Evolutionary conservation across 2,888 invertebrate genomes (phyloP).

Genomic region (Nymphalis urticae): DNA sequence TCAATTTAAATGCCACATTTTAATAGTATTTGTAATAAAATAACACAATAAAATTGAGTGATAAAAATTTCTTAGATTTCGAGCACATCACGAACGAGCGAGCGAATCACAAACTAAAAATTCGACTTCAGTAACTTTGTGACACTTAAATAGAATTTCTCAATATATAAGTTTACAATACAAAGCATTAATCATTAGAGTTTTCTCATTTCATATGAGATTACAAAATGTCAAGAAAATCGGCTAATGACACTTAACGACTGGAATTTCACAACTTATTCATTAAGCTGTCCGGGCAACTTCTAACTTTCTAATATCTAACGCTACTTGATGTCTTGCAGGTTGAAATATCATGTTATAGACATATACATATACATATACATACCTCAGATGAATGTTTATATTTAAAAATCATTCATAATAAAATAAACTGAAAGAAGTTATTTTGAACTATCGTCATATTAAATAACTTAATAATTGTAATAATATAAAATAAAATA

Average conservation of each 20-base stretch:
- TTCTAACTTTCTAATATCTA: constrained; percentile 47
- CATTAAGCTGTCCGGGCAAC: constrained; percentile 46
- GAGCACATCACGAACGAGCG: too few species aligned
- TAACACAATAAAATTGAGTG: background rate
- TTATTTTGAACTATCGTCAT: too few species aligned
- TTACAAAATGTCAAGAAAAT: constrained; percentile 43
- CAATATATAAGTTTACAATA: constrained; percentile 9
- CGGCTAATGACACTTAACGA: constrained; percentile 48
- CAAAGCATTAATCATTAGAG: constrained; percentile 29
- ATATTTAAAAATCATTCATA: background rate
- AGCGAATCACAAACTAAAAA: background rate
- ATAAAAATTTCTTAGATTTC: background rate
- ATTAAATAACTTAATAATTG: too few species aligned
- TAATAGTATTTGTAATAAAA: constrained; percentile 15
- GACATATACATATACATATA: background rate
- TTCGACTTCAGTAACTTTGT: background rate
- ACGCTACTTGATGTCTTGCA: constrained; percentile 31
- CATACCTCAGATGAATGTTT: background rate
- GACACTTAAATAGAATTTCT: background rate
- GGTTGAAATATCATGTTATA: constrained; percentile 16
- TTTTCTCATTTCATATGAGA: constrained; percentile 36
- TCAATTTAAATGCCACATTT: constrained; percentile 2
- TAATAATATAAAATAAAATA: too few species aligned
- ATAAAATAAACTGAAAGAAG: too few species aligned
- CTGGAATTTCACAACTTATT: constrained; percentile 49